Evolutionary conservation across 2,797 vertebrate genomes (phyloP).

Genomic region (Gymnothorax javanicus): DNA sequence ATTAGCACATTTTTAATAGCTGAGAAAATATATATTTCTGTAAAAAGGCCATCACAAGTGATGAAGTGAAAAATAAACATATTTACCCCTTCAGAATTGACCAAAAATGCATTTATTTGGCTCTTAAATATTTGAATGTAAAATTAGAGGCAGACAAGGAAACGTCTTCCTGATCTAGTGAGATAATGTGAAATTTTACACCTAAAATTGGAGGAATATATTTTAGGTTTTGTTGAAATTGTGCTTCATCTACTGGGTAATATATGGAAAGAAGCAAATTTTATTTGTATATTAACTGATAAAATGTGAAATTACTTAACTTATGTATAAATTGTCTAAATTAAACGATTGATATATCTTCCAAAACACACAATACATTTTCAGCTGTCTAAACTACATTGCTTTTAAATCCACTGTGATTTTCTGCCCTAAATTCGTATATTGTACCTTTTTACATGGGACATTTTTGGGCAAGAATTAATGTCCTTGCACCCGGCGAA

Average conservation of each 20-base stretch:
- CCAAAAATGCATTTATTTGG: slow-evolving; percentile 58
- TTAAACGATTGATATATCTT: neutral
- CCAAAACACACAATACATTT: neutral
- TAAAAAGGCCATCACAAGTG: slow-evolving; percentile 36
- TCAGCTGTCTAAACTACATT: neutral
- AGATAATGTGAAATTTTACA: neutral
- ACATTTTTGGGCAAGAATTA: neutral
- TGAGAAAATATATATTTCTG: slow-evolving; percentile 46
- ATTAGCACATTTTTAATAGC: slow-evolving; percentile 44
- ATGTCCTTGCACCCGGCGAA: slow-evolving; percentile 46
- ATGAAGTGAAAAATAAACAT: slow-evolving; percentile 35
- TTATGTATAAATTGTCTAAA: slow-evolving; percentile 1
- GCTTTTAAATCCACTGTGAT: neutral
- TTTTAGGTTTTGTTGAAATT: neutral
- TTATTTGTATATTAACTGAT: neutral
- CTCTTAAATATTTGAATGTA: slow-evolving; percentile 48
- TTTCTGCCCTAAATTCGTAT: neutral
- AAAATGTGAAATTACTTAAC: slow-evolving; percentile 1
- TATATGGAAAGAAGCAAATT: neutral
- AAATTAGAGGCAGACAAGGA: slow-evolving; percentile 23
- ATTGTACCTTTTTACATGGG: neutral
- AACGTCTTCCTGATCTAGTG: neutral
- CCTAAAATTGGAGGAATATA: neutral
- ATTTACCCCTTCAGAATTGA: slow-evolving; percentile 48
- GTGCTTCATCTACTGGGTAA: neutral